Conservation (phyloP, 2,113 vertebrate species). For the Ciconia maguari region DNA sequence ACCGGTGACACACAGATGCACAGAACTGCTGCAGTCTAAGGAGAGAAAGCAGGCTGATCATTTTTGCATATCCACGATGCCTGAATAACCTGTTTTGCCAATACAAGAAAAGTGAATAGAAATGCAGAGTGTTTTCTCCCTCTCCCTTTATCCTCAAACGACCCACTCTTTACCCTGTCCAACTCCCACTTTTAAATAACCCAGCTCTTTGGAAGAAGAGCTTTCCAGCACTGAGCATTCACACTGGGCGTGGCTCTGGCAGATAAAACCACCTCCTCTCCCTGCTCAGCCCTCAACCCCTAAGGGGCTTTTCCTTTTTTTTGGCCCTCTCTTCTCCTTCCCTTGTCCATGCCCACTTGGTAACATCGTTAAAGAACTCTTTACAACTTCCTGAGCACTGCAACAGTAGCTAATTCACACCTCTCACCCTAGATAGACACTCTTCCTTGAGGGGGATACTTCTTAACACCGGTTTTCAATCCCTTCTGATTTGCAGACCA, state of each 20-base stretch:
- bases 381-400: neutral
- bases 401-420: neutral
- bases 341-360: neutral
- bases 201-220: neutral
- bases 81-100: conserved; percentile 46
- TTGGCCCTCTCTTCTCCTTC: neutral
- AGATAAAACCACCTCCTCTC: neutral
- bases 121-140: neutral
- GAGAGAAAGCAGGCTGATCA: neutral
- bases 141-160: neutral
- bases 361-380: neutral
- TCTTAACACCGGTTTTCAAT: neutral
- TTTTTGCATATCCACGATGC: neutral
- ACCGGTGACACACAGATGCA: neutral
- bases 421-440: neutral
- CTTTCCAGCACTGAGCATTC: neutral
- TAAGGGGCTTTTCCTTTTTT: neutral
- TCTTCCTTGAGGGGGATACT: neutral
- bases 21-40: neutral
- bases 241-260: neutral
- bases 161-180: neutral
- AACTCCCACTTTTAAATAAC: neutral
- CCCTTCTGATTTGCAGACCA: neutral
- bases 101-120: neutral
- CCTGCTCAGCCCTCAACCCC: neutral